Evolutionary conservation across 2,113 vertebrate species (phyloP).

Genomic region (Carassius gibelio): DNA sequence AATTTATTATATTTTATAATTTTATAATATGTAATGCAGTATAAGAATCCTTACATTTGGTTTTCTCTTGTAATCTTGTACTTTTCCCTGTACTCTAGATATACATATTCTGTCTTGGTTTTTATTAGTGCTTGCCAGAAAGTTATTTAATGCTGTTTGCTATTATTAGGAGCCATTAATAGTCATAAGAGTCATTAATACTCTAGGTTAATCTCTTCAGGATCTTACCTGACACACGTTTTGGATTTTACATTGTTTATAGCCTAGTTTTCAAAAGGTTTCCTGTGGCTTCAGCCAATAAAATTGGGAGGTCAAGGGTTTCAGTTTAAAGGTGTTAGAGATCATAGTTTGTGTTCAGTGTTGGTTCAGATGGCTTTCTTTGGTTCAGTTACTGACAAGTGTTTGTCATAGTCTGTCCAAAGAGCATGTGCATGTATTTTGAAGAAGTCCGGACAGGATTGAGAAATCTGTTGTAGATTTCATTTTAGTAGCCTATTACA

Average conservation of each 20-base stretch:
- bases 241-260: constrained; percentile 57
- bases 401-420: neutral
- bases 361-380: constrained; percentile 62
- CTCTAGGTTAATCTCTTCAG: neutral
- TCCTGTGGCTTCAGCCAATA: constrained; percentile 68
- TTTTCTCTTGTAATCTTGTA: neutral
- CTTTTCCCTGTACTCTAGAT: neutral
- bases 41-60: neutral
- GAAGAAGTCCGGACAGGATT: neutral
- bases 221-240: constrained; percentile 34
- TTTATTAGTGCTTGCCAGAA: neutral
- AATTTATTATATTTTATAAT: neutral
- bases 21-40: neutral
- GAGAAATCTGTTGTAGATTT: no score
- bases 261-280: constrained; percentile 55
- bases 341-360: constrained; percentile 55
- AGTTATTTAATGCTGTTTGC: neutral
- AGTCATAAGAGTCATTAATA: neutral
- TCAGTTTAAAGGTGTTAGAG: constrained; percentile 68
- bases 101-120: no score
- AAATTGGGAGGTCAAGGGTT: constrained; percentile 60
- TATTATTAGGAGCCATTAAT: neutral
- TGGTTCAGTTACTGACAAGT: neutral
- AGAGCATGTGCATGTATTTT: neutral
- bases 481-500: no score